Evolutionary conservation across 2,113 vertebrate species (phyloP), one percentile per base, ranked within the genome.

Genomic region (Trogon surrucura): DNA sequence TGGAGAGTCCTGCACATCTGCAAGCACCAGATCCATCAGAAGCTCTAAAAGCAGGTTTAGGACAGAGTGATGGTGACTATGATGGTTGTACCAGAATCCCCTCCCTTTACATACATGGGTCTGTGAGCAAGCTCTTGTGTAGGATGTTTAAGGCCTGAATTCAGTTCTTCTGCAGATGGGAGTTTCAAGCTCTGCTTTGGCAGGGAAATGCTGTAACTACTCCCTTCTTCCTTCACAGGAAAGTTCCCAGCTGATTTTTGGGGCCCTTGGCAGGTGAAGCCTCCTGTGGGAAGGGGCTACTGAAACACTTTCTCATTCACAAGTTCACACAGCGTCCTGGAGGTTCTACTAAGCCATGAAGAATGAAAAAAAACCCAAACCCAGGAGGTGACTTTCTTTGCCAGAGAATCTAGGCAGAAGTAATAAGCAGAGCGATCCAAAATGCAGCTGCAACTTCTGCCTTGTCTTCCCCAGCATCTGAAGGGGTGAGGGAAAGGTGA

Each of bases 401-500:
- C 16, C 19, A 65, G 41, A 25, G 13, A 18, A 50, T 14, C 38
- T 30, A 48, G 21, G 29, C 23, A 61, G 36, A 80, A 78, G 32
- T 11, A 23, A 36, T 41, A 58, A 53, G 3, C 22, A 17, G 83
- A 92, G 32, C 8, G 48, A 86, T n/a, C 45, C 32, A 44, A 74
- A 16, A 18, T 5, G 12, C 5, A 38, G 19, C 10, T 29, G 2
- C 29, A 73, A 34, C 50, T 83, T 41, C 41, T 64, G 16, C 5
- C 4, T n/a, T 1, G 0, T 23, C 58, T 53, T 67, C 45, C 41
- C 14, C 41, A 18, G 20, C 14, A 15, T 10, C 10, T 22, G 60
- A 73, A 65, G 41, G n/a, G 1, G 0, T 1, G 15, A 32, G 45
- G 48, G 13, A 18, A 54, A 11, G 26, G 21, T 2, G 25, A 12